These are phyloP conservation scores for Lineus longissimus DNA, from an alignment of 1,140 invertebrate species.

Conservation along the genomic window DNA sequence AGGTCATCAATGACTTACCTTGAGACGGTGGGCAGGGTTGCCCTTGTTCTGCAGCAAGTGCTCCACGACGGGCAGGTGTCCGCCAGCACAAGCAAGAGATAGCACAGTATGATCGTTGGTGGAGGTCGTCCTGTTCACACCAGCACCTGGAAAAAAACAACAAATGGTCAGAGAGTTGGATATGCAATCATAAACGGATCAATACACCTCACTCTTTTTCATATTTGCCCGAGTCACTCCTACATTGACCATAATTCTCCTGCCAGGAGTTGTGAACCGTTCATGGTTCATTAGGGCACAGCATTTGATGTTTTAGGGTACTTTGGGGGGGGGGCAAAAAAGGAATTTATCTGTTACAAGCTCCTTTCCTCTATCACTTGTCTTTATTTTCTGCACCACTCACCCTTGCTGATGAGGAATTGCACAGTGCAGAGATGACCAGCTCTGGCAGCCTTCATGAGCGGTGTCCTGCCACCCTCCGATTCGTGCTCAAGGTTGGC, in stretches of 20 bases:
- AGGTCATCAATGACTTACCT: conserved; percentile 61
- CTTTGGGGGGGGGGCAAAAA: too few species aligned
- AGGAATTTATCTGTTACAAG: too few species aligned
- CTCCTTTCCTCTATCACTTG: too few species aligned
- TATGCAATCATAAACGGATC: background rate
- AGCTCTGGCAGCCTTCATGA: conserved; percentile 58
- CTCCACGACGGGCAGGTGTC: conserved; percentile 89
- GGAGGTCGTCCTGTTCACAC: conserved; percentile 53
- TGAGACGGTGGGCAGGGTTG: conserved; percentile 92
- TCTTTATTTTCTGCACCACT: background rate
- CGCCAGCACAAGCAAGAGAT: conserved; percentile 68
- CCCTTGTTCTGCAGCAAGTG: conserved; percentile 83
- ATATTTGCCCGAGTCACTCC: too few species aligned
- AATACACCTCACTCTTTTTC: background rate
- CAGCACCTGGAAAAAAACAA: conserved; percentile 38
- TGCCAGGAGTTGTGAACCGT: too few species aligned
- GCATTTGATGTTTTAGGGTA: too few species aligned
- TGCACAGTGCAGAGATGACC: conserved; percentile 56
- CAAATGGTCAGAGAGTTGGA: background rate
- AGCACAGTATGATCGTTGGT: conserved; percentile 57
- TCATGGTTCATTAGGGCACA: too few species aligned
- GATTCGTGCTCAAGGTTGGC: conserved; percentile 53
- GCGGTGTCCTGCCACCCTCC: conserved; percentile 56
- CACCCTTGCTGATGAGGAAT: conserved; percentile 54
- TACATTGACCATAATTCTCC: too few species aligned